Conservation (phyloP, 2,113 vertebrate species). For the Suricata suricatta region DNA sequence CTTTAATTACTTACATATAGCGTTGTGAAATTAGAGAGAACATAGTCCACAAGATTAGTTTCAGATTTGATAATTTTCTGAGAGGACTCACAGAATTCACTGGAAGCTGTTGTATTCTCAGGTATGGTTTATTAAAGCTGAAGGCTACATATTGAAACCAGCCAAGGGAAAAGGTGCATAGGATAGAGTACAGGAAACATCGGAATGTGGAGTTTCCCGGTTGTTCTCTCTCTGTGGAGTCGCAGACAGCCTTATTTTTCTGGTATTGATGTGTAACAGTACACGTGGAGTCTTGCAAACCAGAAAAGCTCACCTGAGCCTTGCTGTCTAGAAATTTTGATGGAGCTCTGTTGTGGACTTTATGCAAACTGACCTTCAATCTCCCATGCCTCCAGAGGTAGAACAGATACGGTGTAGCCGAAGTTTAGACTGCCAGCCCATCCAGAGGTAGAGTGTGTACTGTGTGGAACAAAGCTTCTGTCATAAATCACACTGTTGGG, state of each 20-base stretch:
- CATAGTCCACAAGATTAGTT: background rate
- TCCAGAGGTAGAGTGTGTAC: background rate
- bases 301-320: background rate
- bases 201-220: no score
- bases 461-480: background rate
- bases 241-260: background rate
- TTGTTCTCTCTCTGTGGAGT: background rate
- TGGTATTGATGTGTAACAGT: background rate
- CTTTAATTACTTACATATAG: background rate
- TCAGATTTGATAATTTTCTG: background rate
- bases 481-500: background rate
- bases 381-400: background rate
- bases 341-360: background rate
- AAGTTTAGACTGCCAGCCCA: background rate
- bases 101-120: background rate
- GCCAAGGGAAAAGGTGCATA: background rate
- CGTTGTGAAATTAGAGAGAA: background rate
- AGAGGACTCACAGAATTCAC: background rate
- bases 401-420: background rate
- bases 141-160: background rate
- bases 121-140: background rate
- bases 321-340: background rate
- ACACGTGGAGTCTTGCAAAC: no score
- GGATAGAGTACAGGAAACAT: no score
- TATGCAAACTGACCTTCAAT: background rate